Base-by-base conservation (phyloP, 2,797 vertebrate genomes). In the Hemibagrus guttatus region DNA sequence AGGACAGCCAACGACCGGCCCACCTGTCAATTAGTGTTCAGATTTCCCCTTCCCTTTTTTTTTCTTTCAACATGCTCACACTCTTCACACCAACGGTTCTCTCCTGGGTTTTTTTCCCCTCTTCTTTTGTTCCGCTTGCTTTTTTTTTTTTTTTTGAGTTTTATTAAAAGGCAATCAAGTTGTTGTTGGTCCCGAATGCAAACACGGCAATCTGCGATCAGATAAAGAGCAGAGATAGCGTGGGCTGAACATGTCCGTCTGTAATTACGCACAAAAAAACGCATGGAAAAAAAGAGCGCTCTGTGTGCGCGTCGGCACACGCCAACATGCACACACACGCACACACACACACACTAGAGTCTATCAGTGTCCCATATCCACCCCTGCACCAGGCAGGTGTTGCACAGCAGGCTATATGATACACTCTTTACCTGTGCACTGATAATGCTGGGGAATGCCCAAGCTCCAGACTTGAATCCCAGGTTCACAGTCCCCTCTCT, bases 141-240 rank as follows among this genome's bases (percentile, higher is more conserved):
- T 81, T 64, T 79, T 42, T 84, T 79, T 42, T 84, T 74, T 66
- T 86, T 86, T 81, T 7, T 52, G 46, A 84, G 39, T 85, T 87
- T 88, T 89, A 88, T 89, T 87, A 85, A 89, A 89, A 89, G 87
- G 88, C 88, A 90, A 90, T 90, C 85, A 89, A 87, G 85, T 68
- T 21, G n/a, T 84, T 82, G 85, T 88, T 84, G 81, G 83, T 87
- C 64, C 6, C 79, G 76, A 87, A 86, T 84, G 85, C 83, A 90
- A 90, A 90, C 88, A 90, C 26, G 6, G 52, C 81, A 88, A 90
- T 90, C 90, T 87, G 85, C n/a, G 76, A 84, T 87, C 63, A 81
- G 84, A 72, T 88, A 84, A 88, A 71, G 54, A 35, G 61, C 21
- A 83, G 21, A 88, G 90, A 90, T 89, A 89, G 71, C 69, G 64